These are phyloP conservation scores for Ceryle rudis DNA, from an alignment of 2,797 vertebrate species.

Conservation along the genomic window DNA sequence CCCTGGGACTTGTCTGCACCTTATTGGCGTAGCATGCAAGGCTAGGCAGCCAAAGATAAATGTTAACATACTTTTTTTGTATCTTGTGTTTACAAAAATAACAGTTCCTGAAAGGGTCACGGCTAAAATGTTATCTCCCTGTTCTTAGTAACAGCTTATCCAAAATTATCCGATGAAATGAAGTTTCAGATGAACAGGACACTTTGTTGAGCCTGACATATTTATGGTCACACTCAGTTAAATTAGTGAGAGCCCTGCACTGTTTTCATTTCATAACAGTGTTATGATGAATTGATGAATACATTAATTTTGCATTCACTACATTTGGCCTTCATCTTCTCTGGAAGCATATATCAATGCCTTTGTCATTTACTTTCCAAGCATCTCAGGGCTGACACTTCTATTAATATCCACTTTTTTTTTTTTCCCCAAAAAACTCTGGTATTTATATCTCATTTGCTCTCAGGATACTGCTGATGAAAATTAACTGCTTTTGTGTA, in stretches of 20 bases:
- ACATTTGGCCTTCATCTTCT: background rate
- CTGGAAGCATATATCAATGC: background rate
- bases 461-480: background rate
- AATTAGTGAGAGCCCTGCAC: background rate
- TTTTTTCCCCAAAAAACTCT: fast-evolving
- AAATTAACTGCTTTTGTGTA: background rate
- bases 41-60: background rate
- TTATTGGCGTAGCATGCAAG: background rate
- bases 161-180: background rate
- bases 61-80: background rate
- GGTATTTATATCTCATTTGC: background rate
- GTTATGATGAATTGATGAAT: background rate
- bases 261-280: background rate
- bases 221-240: background rate
- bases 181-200: background rate
- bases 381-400: background rate
- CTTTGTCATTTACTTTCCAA: background rate
- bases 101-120: background rate
- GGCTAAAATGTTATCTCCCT: background rate
- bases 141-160: background rate
- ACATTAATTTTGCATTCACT: background rate
- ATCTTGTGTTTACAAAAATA: background rate
- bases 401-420: background rate
- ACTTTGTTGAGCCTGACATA: background rate
- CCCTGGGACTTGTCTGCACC: background rate